phyloP scores from a whole-genome alignment of 2,888 invertebrate genomes.

The Carterocephalus palaemon region DNA sequence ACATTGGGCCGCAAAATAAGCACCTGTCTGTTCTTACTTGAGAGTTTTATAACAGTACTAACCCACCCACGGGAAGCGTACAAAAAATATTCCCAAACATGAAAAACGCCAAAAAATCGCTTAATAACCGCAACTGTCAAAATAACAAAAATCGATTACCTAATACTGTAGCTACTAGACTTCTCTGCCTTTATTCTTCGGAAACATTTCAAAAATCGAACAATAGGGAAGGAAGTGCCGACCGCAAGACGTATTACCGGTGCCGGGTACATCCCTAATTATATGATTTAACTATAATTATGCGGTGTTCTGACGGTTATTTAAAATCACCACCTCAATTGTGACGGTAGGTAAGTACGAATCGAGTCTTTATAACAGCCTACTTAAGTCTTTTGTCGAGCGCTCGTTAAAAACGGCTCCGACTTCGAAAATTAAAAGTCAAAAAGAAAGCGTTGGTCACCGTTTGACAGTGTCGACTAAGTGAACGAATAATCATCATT shows the following conservation, averaged over 20 bases:
- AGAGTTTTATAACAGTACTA: too few species aligned
- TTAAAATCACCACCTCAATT: constrained; percentile 64
- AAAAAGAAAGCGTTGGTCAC: constrained; percentile 39
- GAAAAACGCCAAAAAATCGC: constrained; percentile 48
- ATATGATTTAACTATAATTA: constrained; percentile 72
- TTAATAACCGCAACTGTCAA: constrained; percentile 71
- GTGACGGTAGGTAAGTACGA: constrained; percentile 57
- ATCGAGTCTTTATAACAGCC: constrained; percentile 62
- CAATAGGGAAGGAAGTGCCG: constrained; percentile 71
- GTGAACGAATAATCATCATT: too few species aligned
- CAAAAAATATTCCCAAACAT: constrained; percentile 47
- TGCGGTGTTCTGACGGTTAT: constrained; percentile 54
- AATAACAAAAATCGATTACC: constrained; percentile 70
- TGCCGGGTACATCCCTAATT: constrained; percentile 61
- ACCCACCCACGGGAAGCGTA: constrained; percentile 33
- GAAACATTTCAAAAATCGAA: constrained; percentile 44
- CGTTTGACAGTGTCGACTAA: constrained; percentile 13
- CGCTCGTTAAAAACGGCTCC: constrained; percentile 49
- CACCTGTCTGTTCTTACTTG: too few species aligned
- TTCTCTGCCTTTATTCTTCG: constrained; percentile 49
- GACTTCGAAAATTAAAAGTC: constrained; percentile 38
- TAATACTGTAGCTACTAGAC: constrained; percentile 36
- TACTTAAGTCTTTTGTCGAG: constrained; percentile 45
- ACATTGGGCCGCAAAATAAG: background rate
- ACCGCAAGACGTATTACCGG: constrained; percentile 67